Conservation (phyloP, 30 jellyfish, hydroid and myxozoan genomes). For the Chrysaora quinquecirrha region DNA sequence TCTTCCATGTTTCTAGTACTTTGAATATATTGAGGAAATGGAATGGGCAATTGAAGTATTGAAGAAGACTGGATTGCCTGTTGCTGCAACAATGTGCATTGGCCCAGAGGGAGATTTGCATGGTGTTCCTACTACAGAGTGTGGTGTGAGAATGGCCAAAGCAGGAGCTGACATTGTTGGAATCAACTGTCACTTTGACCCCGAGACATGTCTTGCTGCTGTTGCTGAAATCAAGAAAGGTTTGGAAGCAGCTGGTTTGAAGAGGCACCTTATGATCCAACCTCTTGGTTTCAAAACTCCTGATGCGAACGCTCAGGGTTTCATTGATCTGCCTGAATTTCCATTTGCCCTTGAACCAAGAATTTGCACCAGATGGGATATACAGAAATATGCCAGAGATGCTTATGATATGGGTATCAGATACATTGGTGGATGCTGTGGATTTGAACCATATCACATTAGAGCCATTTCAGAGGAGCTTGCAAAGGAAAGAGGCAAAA, state of each 20-base stretch:
- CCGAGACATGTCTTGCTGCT: constrained; percentile 65
- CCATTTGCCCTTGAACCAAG: constrained; percentile 98
- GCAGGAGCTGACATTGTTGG: constrained; percentile 98
- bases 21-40: constrained; percentile 95
- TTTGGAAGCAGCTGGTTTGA: constrained; percentile 86
- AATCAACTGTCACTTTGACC: constrained; percentile 95
- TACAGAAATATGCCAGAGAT: constrained; percentile 92
- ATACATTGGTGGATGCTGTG: constrained; percentile 99
- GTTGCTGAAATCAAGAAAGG: constrained; percentile 83
- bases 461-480: constrained; percentile 94
- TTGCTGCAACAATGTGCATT: constrained; percentile 92
- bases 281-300: constrained; percentile 94
- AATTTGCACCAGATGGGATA: constrained; percentile 93
- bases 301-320: constrained; percentile 88
- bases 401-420: constrained; percentile 96
- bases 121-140: constrained; percentile 90
- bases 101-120: constrained; percentile 98
- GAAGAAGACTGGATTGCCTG: constrained; percentile 80
- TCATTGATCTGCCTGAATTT: constrained; percentile 92
- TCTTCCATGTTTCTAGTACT: constrained; percentile 31
- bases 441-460: constrained; percentile 96
- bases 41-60: constrained; percentile 98
- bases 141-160: constrained; percentile 98
- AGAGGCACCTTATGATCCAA: constrained; percentile 84
- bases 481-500: constrained; percentile 81